These are phyloP conservation scores for Chironomus striatipennis DNA, from an alignment of 1,140 invertebrate species.

Conservation along the genomic window DNA sequence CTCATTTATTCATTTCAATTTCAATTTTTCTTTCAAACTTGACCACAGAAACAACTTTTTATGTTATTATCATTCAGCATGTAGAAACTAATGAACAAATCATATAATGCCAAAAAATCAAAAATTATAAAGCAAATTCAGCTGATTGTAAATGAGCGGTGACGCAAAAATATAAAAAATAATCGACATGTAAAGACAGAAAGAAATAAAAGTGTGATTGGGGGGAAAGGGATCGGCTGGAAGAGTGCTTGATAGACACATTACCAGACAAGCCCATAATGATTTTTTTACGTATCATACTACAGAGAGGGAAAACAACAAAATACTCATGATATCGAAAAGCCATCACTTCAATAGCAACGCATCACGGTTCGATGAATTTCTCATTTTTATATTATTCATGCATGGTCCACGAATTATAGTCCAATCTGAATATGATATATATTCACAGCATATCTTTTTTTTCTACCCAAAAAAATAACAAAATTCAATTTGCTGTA, in stretches of 20 bases:
- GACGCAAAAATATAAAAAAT: no score
- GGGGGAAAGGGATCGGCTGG: background rate
- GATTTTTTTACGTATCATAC: background rate
- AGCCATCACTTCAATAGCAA: conserved; percentile 18
- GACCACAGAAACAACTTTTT: no score
- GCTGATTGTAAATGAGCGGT: no score
- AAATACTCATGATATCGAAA: conserved; percentile 10
- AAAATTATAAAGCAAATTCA: no score
- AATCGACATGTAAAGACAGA: no score
- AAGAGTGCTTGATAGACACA: conserved; percentile 15
- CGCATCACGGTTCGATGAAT: conserved; percentile 20
- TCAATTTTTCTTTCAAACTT: no score
- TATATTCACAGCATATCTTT: background rate
- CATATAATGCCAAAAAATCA: no score
- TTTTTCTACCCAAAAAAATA: no score
- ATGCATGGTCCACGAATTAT: conserved; percentile 23
- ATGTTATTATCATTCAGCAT: no score
- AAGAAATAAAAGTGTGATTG: background rate
- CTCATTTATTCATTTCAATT: no score
- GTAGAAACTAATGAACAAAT: no score
- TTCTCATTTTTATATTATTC: conserved; percentile 19
- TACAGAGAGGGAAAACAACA: conserved; percentile 9
- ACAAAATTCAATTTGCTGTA: no score
- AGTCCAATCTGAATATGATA: conserved; percentile 10
- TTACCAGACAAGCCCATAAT: conserved; percentile 21